Conservation (phyloP, 2,797 vertebrate species). For the Enteromius viviparus region DNA sequence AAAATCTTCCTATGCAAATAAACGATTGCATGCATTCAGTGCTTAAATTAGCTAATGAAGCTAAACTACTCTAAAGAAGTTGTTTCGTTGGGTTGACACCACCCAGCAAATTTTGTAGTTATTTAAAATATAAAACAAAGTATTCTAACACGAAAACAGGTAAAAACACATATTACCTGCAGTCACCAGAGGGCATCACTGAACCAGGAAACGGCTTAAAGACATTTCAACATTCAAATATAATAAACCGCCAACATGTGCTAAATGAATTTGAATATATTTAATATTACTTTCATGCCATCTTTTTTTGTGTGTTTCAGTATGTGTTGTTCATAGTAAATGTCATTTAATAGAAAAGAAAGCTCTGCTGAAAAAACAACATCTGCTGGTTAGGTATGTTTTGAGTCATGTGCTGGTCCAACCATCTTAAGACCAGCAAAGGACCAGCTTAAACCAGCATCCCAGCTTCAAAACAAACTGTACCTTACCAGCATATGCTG, state of each 20-base stretch:
- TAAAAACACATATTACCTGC: background rate
- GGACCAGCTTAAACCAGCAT: too few species aligned
- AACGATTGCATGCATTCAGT: background rate
- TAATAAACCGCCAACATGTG: too few species aligned
- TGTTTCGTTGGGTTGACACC: background rate
- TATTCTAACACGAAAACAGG: background rate
- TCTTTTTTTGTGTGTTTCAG: too few species aligned
- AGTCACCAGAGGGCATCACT: constrained; percentile 43
- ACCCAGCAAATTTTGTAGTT: background rate
- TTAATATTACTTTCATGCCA: background rate
- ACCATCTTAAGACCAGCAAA: too few species aligned
- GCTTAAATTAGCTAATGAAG: background rate
- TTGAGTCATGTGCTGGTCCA: too few species aligned
- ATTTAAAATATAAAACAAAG: background rate
- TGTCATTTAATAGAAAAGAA: background rate
- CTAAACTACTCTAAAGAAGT: background rate
- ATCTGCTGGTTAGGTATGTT: too few species aligned
- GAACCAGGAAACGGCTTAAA: constrained; percentile 7
- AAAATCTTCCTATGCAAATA: background rate
- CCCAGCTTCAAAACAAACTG: too few species aligned
- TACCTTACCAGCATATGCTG: too few species aligned
- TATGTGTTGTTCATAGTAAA: background rate
- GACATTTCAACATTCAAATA: background rate
- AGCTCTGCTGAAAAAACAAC: too few species aligned
- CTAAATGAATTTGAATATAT: too few species aligned